Evolutionary conservation across 2,797 vertebrate genomes (phyloP).

Genomic region (Chaetodon trifasciatus): DNA sequence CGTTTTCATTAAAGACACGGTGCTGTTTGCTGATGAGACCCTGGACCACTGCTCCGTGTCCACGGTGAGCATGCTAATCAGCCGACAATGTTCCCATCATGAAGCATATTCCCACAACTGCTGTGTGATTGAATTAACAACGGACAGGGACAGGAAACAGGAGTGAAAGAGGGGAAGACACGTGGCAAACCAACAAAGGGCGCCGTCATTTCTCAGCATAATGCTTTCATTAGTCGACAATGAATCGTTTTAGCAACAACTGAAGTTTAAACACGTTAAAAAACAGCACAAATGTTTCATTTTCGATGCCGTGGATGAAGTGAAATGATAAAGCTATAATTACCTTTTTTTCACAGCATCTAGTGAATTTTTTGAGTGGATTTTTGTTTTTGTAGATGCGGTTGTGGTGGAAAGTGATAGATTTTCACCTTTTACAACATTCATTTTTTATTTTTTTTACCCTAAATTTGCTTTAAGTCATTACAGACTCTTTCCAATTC

Average conservation of each 20-base stretch:
- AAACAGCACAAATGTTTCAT: not conserved
- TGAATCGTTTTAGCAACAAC: conserved; percentile 1
- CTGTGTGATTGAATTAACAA: conserved; percentile 40
- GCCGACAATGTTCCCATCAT: conserved; percentile 3
- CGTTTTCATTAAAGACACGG: conserved; percentile 91
- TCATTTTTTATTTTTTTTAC: not conserved
- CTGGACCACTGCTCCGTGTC: conserved; percentile 92
- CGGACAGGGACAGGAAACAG: conserved; percentile 12
- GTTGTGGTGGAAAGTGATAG: too few species aligned
- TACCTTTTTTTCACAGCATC: too few species aligned
- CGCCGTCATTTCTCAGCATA: conserved; percentile 8
- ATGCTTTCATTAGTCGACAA: not conserved
- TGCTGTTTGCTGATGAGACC: conserved; percentile 91
- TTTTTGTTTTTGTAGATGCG: not conserved
- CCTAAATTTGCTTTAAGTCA: not conserved
- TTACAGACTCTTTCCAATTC: too few species aligned
- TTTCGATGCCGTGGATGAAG: not conserved
- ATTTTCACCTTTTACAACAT: too few species aligned
- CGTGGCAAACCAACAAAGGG: not conserved
- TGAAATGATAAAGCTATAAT: not conserved
- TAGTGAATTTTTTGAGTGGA: too few species aligned
- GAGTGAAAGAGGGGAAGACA: conserved; percentile 11
- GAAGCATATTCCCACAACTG: conserved; percentile 13
- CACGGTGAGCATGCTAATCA: conserved; percentile 81
- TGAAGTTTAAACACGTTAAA: conserved; percentile 14